Evolutionary conservation across 1,140 invertebrate genomes (phyloP).

Genomic region (Orius laevigatus): DNA sequence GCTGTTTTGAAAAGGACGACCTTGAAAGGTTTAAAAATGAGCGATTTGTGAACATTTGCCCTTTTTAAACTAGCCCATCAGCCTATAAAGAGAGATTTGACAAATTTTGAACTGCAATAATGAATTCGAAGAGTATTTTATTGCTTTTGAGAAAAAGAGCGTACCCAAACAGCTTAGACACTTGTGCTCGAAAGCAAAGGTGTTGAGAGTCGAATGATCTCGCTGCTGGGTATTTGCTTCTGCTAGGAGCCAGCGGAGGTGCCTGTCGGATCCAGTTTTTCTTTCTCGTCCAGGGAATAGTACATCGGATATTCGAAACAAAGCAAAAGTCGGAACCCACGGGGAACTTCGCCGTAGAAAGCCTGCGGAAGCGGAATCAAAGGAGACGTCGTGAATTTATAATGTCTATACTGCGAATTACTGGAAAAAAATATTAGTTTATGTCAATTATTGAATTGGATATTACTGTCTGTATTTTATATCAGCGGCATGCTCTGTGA

Average conservation of each 20-base stretch:
- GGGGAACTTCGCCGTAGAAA: constrained; percentile 67
- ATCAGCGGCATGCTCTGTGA: constrained; percentile 69
- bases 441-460: constrained; percentile 3
- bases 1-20: no score
- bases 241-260: constrained; percentile 23
- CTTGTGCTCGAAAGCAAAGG: constrained; percentile 18
- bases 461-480: constrained; percentile 69
- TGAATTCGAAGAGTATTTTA: no score
- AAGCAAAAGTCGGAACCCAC: constrained; percentile 59
- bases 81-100: no score
- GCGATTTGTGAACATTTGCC: no score
- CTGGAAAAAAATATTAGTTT: constrained; percentile 31
- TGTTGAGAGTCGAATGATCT: constrained; percentile 18
- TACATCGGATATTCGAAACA: constrained; percentile 81
- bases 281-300: constrained; percentile 50
- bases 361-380: constrained; percentile 70
- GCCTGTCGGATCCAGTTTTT: constrained; percentile 27
- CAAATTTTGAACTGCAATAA: no score
- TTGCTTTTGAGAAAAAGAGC: no score
- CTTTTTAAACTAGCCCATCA: no score
- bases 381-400: constrained; percentile 72
- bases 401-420: constrained; percentile 66
- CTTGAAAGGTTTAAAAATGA: no score
- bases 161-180: constrained; percentile 10
- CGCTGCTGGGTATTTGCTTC: constrained; percentile 15